A percentile compares a stretch with the other conserved stretches of the same genome.
phyloP scores from a whole-genome alignment of 2,113 vertebrate genomes.

The Phylloscopus whistleri region DNA sequence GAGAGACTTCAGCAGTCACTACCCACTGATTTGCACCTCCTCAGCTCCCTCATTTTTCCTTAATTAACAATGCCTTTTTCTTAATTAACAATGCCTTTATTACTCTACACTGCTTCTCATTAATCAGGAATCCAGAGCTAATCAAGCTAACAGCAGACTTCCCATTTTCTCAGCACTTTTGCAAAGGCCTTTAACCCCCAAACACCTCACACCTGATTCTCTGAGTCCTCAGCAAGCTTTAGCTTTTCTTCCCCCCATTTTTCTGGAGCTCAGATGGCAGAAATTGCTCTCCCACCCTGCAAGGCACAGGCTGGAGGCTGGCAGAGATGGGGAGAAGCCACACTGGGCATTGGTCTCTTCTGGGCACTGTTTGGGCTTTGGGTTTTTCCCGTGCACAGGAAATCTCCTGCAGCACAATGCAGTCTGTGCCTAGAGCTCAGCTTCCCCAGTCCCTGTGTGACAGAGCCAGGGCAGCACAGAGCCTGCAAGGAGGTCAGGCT shows the following conservation, averaged over 20 bases:
- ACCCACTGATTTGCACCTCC: not conserved
- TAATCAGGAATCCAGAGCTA: not conserved
- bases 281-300: not conserved
- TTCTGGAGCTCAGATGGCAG: not conserved
- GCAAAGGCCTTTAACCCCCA: not conserved
- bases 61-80: not conserved
- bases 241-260: not conserved
- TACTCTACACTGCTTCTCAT: not conserved
- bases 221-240: not conserved
- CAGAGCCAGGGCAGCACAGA: not conserved
- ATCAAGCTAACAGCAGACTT: not conserved
- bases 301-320: not conserved
- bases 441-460: not conserved
- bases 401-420: not conserved
- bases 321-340: not conserved
- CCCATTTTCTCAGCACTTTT: not conserved
- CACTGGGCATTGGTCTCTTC: rapidly evolving
- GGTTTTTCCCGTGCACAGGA: not conserved
- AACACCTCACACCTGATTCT: not conserved
- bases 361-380: not conserved
- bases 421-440: not conserved
- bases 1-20: not conserved
- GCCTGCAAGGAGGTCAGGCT: not conserved
- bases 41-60: not conserved
- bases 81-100: not conserved